Percentiles rank a stretch among this genome's conserved stretches.
phyloP scores from a whole-genome alignment of 2,888 invertebrate genomes.

The Cylindroiulus punctatus region DNA sequence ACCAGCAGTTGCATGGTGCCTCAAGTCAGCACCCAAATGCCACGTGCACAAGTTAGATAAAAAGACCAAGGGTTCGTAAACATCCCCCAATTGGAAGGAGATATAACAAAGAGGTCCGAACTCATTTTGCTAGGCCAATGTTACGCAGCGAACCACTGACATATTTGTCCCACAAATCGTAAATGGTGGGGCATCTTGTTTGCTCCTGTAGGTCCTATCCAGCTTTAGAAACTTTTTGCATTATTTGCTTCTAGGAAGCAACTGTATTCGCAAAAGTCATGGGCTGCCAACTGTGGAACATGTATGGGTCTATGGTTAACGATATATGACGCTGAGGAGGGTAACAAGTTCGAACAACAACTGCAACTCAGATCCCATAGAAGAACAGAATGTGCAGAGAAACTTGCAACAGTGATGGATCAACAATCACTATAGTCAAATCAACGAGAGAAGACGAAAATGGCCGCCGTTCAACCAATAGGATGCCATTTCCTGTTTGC shows the following conservation, averaged over 20 bases:
- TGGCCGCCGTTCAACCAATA: too few species aligned
- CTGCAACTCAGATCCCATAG: too few species aligned
- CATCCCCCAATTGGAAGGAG: not conserved
- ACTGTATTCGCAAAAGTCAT: not conserved
- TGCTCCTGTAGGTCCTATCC: not conserved
- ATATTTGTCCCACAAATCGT: not conserved
- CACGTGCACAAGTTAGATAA: not conserved
- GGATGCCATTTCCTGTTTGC: too few species aligned
- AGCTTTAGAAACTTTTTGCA: not conserved
- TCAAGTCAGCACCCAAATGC: not conserved
- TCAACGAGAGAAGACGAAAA: too few species aligned
- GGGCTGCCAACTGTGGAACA: not conserved
- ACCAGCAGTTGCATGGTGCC: slow-evolving; percentile 5
- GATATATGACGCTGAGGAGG: too few species aligned
- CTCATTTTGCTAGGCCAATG: not conserved
- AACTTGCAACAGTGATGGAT: too few species aligned
- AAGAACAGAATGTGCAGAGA: too few species aligned
- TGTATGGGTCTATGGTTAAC: too few species aligned
- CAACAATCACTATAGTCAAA: too few species aligned
- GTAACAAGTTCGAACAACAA: too few species aligned
- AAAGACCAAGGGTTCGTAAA: not conserved
- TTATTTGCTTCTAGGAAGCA: not conserved
- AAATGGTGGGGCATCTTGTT: not conserved
- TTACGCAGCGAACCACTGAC: not conserved
- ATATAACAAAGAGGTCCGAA: not conserved